Conservation (phyloP, 64 coral and sea anemone species). For the Stylophora pistillata region DNA sequence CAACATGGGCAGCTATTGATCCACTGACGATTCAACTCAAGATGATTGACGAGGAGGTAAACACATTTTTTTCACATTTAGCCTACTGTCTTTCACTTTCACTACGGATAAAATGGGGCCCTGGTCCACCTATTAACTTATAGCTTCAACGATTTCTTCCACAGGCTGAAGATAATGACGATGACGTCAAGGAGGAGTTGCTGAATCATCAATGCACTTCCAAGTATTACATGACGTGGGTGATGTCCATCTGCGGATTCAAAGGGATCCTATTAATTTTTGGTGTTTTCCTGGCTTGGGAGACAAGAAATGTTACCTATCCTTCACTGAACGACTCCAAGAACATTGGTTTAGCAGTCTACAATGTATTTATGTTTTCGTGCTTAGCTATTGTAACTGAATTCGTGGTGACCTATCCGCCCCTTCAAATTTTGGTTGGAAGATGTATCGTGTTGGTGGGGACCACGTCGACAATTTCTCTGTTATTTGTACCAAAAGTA, state of each 20-base stretch:
- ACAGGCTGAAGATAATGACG: neutral
- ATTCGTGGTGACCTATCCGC: slow-evolving; percentile 28
- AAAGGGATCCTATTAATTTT: slow-evolving; percentile 68
- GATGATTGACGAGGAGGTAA: slow-evolving; percentile 14
- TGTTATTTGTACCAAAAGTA: slow-evolving; percentile 72
- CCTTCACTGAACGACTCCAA: slow-evolving; percentile 62
- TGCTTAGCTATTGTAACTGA: slow-evolving; percentile 47
- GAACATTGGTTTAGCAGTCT: slow-evolving; percentile 68
- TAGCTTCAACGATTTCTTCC: neutral
- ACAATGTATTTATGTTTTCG: slow-evolving; percentile 85
- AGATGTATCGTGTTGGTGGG: slow-evolving; percentile 35
- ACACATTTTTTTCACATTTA: neutral
- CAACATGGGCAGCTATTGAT: slow-evolving; percentile 41
- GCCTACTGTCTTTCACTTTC: too few species aligned
- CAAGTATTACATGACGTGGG: slow-evolving; percentile 40
- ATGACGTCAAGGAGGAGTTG: slow-evolving; percentile 12
- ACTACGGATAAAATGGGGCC: too few species aligned
- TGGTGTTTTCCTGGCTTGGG: slow-evolving; percentile 68
- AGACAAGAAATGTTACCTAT: slow-evolving; percentile 60
- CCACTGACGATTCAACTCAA: slow-evolving; percentile 1
- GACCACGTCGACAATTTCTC: slow-evolving; percentile 60
- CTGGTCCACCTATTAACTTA: neutral
- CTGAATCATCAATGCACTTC: slow-evolving; percentile 47
- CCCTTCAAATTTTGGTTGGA: slow-evolving; percentile 4
- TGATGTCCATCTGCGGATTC: slow-evolving; percentile 36